A percentile compares a stretch with the other conserved stretches of the same genome.
phyloP scores from a whole-genome alignment of 2,113 vertebrate species.

The Poicephalus gulielmi region DNA sequence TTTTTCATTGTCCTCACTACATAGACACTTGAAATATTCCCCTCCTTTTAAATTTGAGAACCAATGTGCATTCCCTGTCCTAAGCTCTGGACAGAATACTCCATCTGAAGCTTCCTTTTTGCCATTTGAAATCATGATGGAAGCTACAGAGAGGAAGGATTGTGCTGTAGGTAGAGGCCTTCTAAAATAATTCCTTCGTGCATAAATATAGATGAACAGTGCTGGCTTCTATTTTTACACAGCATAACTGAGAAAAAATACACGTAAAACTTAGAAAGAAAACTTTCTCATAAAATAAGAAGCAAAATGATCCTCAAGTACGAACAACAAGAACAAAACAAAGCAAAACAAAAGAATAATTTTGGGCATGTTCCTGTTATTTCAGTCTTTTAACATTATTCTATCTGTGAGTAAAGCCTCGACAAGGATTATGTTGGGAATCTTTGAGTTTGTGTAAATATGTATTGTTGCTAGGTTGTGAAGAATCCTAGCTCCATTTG shows the following conservation, averaged over 20 bases:
- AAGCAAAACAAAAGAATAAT: background rate
- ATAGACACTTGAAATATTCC: background rate
- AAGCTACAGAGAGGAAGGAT: background rate
- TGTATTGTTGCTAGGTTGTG: background rate
- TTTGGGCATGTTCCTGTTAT: background rate
- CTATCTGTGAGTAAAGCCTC: background rate
- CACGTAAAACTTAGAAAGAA: background rate
- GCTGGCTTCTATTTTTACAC: background rate
- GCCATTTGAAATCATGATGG: background rate
- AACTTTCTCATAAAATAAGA: background rate
- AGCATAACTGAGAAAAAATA: background rate
- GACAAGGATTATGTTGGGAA: background rate
- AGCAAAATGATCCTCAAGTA: background rate
- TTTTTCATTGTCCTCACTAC: background rate
- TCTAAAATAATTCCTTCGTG: constrained; percentile 13
- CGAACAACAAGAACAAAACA: background rate
- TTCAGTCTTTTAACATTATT: background rate
- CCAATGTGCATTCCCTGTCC: background rate
- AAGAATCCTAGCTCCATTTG: background rate
- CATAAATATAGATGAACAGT: background rate
- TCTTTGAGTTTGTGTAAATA: background rate
- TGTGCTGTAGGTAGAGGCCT: background rate
- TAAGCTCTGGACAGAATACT: background rate
- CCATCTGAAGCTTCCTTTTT: background rate
- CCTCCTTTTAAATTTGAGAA: background rate